Percentiles rank a stretch among this genome's conserved stretches.
Evolutionary conservation across 37 sponge, comb jelly and placozoan species (phyloP).

Genomic region (Tethya wilhelma): DNA sequence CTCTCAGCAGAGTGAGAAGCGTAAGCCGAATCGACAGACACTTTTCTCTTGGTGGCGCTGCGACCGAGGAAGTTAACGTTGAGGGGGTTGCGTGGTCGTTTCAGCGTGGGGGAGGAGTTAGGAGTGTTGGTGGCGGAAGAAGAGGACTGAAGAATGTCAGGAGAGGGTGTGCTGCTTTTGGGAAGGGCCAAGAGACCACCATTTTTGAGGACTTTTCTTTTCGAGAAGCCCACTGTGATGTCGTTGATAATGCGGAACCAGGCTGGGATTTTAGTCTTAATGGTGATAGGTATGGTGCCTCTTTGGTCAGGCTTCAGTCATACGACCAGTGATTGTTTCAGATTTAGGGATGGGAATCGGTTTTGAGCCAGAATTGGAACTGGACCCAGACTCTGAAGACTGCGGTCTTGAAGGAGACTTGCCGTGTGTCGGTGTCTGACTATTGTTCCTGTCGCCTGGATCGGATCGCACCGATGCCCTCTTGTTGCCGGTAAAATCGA

Average conservation of each 20-base stretch:
- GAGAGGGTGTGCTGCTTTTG: not conserved
- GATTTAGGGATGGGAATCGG: constrained; percentile 11
- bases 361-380: not conserved
- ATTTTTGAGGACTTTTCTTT: not conserved
- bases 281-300: constrained; percentile 3
- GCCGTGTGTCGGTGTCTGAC: not conserved
- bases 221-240: constrained; percentile 2
- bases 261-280: constrained; percentile 25
- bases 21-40: too few relatives aligned
- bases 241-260: constrained; percentile 46
- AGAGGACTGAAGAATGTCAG: not conserved
- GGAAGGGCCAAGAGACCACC: not conserved
- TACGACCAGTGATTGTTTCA: not conserved
- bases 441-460: constrained; percentile 25
- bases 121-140: constrained; percentile 2
- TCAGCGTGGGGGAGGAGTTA: not conserved
- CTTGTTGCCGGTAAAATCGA: constrained; percentile 8
- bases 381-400: not conserved
- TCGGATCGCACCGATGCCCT: constrained; percentile 46
- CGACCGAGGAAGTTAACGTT: too few relatives aligned
- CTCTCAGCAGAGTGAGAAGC: not conserved
- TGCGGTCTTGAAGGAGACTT: not conserved
- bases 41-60: too few relatives aligned
- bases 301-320: not conserved
- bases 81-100: not conserved